Conservation (phyloP, 2,113 vertebrate genomes). For the Lutjanus erythropterus region DNA sequence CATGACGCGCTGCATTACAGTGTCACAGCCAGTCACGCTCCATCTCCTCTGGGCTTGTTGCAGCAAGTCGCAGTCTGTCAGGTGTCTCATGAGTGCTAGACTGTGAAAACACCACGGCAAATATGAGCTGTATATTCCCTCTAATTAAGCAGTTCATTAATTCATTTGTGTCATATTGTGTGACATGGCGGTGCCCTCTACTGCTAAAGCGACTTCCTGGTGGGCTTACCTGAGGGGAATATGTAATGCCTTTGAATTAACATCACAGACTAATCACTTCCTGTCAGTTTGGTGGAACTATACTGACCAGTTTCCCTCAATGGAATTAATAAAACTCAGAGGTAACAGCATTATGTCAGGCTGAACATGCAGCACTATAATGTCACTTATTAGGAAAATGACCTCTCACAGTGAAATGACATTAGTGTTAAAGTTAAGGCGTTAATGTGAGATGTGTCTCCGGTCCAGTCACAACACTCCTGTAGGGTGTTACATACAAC, state of each 20-base stretch:
- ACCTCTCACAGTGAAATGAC: conserved; percentile 3
- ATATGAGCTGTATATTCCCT: conserved; percentile 17
- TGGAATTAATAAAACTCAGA: conserved; percentile 5
- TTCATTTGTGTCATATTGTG: conserved; percentile 57
- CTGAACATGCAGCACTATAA: background rate
- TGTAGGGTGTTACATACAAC: background rate
- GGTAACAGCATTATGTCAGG: background rate
- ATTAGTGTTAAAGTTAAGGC: conserved; percentile 10
- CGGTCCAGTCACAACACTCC: conserved; percentile 24
- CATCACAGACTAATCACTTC: conserved; percentile 18
- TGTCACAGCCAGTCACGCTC: conserved; percentile 54
- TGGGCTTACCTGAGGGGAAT: conserved; percentile 58
- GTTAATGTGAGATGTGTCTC: conserved; percentile 19
- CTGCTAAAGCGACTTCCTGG: conserved; percentile 45
- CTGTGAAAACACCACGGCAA: conserved; percentile 26
- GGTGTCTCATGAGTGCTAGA: conserved; percentile 47
- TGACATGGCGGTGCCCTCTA: conserved; percentile 54
- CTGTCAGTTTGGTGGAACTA: background rate
- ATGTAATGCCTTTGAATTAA: conserved; percentile 41
- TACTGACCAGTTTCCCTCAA: background rate
- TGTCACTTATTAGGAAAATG: conserved; percentile 10
- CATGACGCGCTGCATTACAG: conserved; percentile 37
- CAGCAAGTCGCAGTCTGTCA: conserved; percentile 48
- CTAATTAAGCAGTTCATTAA: conserved; percentile 65
- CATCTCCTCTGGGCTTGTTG: conserved; percentile 62